Evolutionary conservation across 2,113 vertebrate genomes (phyloP), one percentile per base, ranked within the genome.

Genomic region (Neogobius melanostomus): DNA sequence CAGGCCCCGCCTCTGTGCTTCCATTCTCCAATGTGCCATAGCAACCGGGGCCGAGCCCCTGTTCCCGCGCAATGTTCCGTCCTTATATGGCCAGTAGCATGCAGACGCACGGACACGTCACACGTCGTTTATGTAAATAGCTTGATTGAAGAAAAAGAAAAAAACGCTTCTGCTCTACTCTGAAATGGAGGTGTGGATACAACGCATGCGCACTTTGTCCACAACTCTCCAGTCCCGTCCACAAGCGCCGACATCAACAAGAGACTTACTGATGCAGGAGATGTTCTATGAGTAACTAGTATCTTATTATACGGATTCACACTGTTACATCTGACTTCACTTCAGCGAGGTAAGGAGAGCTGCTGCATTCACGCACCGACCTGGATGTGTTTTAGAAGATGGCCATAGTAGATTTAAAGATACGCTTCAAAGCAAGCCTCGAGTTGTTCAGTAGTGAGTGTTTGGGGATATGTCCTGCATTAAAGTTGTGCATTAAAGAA

Each of bases 51-150:
- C 88, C 93, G 88, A 88, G 90, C 91, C 92, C 91, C 90, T 56
- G 84, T 95, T 94, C 94, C 94, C 94, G 94, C 94, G 92, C 91
- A 93, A 91, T 88, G 75, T 89, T 94, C 88, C 93, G 85, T 88
- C 94, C 94, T 92, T 94, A 94, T 95, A 95, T 93, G 95, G 95
- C 86, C 91, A 93, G 89, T 56, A 69, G 88, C 90, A 86, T 67
- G 88, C 89, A 90, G 91, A 93, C 93, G 93, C 91, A 91, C 82
- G 75, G 48, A 0, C 3, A 93, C 93, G 93, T 93, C 92, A 92
- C n/a, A 64, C 82, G 89, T 84, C 82, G 69, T 89, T 87, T 89
- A 90, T 92, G 91, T 85, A 89, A 91, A 93, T 89, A 1, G 57
- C 48, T 92, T 88, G 93, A 94, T 95, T 94, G 93, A 95, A 90